Conservation (phyloP, 2,797 vertebrate genomes). For the Thalassophryne amazonica region DNA sequence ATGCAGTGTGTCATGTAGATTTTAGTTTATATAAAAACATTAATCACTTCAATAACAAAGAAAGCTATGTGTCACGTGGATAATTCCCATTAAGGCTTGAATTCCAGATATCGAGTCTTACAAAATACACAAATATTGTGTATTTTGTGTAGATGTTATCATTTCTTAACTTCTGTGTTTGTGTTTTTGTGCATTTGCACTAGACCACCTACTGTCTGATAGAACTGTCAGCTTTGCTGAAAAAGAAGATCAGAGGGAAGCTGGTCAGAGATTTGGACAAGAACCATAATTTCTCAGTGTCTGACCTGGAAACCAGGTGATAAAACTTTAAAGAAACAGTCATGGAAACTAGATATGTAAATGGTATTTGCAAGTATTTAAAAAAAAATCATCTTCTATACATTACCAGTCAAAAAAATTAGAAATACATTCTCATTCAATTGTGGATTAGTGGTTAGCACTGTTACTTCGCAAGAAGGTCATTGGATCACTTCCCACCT, state of each 20-base stretch:
- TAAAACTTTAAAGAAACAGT: background rate
- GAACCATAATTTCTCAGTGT: slow-evolving; percentile 72
- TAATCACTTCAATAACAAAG: background rate
- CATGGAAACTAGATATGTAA: background rate
- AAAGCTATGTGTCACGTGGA: too few species aligned
- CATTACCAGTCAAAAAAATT: too few species aligned
- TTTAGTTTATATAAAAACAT: background rate
- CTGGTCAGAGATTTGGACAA: slow-evolving; percentile 67
- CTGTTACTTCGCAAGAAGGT: too few species aligned
- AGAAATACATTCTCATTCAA: too few species aligned
- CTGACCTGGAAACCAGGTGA: slow-evolving; percentile 92
- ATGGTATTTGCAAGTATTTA: too few species aligned
- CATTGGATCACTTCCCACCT: too few species aligned
- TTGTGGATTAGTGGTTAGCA: too few species aligned
- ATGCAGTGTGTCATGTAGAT: background rate
- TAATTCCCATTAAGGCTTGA: background rate
- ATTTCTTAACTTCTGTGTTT: background rate
- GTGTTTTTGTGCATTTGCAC: slow-evolving; percentile 3
- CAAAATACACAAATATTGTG: background rate
- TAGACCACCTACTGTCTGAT: slow-evolving; percentile 81
- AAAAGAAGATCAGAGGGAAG: slow-evolving; percentile 66
- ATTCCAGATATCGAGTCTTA: background rate
- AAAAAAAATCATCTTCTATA: too few species aligned
- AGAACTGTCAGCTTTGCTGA: slow-evolving; percentile 74
- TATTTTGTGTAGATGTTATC: background rate